Conservation (phyloP, 2,888 invertebrate genomes). For the Cantharis rustica region DNA sequence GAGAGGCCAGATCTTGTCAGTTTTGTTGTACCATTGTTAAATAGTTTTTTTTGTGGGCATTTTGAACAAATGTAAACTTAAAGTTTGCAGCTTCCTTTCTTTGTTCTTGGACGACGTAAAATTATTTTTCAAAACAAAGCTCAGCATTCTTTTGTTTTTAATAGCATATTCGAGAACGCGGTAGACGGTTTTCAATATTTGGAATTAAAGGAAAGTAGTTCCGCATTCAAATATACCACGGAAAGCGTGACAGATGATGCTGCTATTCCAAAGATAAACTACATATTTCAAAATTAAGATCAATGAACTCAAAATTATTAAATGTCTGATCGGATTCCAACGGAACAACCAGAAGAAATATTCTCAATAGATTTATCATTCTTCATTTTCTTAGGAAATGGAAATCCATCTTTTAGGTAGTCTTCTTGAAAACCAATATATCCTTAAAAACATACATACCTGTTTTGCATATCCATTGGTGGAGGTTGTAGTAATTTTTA, state of each 20-base stretch:
- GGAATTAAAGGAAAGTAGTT: not conserved
- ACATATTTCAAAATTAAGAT: not conserved
- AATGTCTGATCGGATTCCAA: not conserved
- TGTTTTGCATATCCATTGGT: too few species aligned
- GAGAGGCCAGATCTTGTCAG: conserved; percentile 35
- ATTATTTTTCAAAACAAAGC: not conserved
- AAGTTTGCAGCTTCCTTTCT: conserved; percentile 16
- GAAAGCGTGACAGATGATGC: not conserved
- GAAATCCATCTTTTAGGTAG: too few species aligned
- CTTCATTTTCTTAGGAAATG: too few species aligned
- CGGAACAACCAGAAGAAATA: too few species aligned
- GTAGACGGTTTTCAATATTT: not conserved
- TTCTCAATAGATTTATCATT: too few species aligned
- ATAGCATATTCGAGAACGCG: not conserved
- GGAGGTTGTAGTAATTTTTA: too few species aligned
- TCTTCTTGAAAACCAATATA: too few species aligned
- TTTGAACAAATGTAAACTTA: not conserved
- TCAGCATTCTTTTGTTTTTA: not conserved
- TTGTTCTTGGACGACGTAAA: not conserved
- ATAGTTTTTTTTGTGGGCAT: conserved; percentile 14
- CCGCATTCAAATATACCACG: not conserved
- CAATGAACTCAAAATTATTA: not conserved
- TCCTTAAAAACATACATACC: too few species aligned
- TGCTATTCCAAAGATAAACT: not conserved
- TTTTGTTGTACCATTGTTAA: conserved; percentile 26